A percentile compares a stretch with the other conserved stretches of the same genome.
These are phyloP conservation scores for Lepidurus apus DNA, from an alignment of 1,140 invertebrate genomes.

Conservation along the genomic window DNA sequence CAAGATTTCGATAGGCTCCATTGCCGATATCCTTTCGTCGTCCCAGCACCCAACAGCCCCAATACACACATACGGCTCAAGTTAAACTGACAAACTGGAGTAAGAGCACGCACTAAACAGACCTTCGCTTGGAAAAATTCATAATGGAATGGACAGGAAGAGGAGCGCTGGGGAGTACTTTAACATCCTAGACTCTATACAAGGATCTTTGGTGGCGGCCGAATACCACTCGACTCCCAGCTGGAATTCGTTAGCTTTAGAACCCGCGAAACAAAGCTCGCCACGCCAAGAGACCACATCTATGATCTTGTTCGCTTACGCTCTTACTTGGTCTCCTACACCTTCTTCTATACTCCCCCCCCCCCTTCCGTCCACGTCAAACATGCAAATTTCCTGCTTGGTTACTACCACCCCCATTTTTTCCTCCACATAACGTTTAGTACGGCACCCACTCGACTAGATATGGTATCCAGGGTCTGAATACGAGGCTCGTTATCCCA, in stretches of 20 bases:
- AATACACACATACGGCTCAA: not conserved
- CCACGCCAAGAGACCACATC: not conserved
- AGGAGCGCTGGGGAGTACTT: not conserved
- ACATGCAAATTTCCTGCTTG: not conserved
- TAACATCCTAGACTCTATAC: not conserved
- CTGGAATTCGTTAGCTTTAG: conserved; percentile 18
- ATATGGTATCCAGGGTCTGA: too few species aligned
- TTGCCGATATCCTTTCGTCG: not conserved
- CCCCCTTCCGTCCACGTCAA: not conserved
- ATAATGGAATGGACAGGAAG: conserved; percentile 18
- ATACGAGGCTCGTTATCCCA: too few species aligned
- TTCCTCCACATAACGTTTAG: not conserved
- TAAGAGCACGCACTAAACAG: not conserved
- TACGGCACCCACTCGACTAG: too few species aligned
- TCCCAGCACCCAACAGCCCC: not conserved
- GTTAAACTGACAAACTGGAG: not conserved
- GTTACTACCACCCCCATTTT: not conserved
- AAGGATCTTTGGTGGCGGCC: not conserved
- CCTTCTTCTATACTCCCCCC: not conserved
- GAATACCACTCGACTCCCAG: conserved; percentile 14
- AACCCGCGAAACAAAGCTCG: not conserved
- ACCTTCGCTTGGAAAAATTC: conserved; percentile 6
- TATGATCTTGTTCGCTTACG: not conserved
- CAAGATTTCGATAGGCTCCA: not conserved
- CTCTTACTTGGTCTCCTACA: not conserved